Percentiles rank a stretch among this genome's conserved stretches.
Conservation (phyloP, 1,140 invertebrate genomes). For the Neodiprion fabricii region DNA sequence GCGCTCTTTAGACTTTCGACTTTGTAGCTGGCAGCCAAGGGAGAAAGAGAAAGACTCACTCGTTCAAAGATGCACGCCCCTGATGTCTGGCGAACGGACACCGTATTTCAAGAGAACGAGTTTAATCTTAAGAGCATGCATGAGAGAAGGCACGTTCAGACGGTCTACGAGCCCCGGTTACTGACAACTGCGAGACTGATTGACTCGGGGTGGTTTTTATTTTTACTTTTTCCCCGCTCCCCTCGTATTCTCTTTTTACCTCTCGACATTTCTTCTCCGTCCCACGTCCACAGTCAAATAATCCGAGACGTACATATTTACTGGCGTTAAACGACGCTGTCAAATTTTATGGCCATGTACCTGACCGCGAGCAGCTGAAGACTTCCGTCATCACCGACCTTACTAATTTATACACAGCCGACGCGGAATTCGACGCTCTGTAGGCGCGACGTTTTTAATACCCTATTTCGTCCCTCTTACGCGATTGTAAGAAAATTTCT, state of each 20-base stretch:
- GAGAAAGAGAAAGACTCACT: conserved; percentile 4
- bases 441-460: too few species aligned
- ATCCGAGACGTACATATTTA: too few species aligned
- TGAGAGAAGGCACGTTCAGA: background rate
- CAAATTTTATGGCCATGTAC: too few species aligned
- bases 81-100: conserved; percentile 31
- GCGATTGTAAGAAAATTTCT: too few species aligned
- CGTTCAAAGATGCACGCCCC: conserved; percentile 31
- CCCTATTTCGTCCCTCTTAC: too few species aligned
- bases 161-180: background rate
- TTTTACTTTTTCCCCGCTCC: background rate
- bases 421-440: too few species aligned
- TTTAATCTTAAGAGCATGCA: background rate
- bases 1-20: background rate
- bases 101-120: background rate
- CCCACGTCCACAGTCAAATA: too few species aligned
- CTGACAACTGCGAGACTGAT: background rate
- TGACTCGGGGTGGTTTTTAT: background rate
- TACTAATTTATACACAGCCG: too few species aligned
- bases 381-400: too few species aligned
- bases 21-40: background rate
- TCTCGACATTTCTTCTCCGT: background rate
- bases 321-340: too few species aligned
- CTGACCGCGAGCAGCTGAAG: too few species aligned
- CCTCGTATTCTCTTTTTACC: background rate